Percentiles rank a stretch among this genome's conserved stretches.
Evolutionary conservation across 92 coral and sea anemone genomes (phyloP).

Genomic region (Heteractis magnifica): DNA sequence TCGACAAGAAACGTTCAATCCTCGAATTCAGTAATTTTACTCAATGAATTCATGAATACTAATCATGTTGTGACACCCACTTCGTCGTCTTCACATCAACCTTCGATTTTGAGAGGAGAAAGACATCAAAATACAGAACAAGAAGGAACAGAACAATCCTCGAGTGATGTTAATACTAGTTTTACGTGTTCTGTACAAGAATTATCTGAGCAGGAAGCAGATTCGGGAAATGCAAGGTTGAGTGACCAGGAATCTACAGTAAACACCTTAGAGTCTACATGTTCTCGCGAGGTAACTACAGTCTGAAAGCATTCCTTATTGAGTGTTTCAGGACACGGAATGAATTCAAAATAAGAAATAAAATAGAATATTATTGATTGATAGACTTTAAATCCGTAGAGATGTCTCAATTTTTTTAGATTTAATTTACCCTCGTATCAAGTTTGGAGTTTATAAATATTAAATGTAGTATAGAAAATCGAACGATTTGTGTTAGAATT

Average conservation of each 20-base stretch:
- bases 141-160: neutral
- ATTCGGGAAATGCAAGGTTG: neutral
- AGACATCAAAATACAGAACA: neutral
- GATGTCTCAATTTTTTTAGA: no score
- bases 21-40: slow-evolving; percentile 37
- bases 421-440: no score
- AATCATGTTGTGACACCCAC: neutral
- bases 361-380: no score
- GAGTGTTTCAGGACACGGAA: no score
- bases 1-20: neutral
- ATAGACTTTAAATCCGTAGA: no score
- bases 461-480: no score
- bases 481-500: no score
- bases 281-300: slow-evolving; percentile 5
- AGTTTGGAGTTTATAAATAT: no score
- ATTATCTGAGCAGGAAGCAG: neutral
- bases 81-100: neutral
- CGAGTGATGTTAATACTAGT: neutral
- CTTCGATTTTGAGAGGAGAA: neutral
- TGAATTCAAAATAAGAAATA: no score
- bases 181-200: neutral
- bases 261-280: neutral
- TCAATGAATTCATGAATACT: slow-evolving; percentile 34
- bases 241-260: neutral
- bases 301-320: neutral